Evolutionary conservation across 2,888 invertebrate genomes (phyloP).

Genomic region (Tipula vernalis): DNA sequence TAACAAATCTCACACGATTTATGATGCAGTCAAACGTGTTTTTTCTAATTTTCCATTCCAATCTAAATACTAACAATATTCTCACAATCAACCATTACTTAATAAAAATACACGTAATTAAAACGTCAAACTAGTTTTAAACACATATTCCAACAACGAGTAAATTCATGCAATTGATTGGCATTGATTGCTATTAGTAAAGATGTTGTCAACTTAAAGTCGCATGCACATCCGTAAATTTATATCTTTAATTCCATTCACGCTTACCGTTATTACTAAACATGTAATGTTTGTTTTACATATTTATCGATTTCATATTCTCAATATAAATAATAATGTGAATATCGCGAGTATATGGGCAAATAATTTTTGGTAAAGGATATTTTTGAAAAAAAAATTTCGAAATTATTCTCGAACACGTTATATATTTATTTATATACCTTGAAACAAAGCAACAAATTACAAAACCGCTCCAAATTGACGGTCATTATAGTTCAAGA

Average conservation of each 20-base stretch:
- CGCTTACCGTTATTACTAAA: not conserved
- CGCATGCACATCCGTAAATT: not conserved
- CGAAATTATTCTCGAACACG: not conserved
- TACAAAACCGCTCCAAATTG: not conserved
- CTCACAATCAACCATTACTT: not conserved
- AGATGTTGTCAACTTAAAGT: not conserved
- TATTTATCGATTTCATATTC: not conserved
- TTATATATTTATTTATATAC: not conserved
- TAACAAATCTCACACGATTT: not conserved
- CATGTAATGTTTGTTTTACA: not conserved
- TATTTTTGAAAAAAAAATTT: too few species aligned
- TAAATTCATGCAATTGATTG: not conserved
- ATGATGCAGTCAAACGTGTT: not conserved
- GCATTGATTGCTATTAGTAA: not conserved
- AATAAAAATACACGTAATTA: not conserved
- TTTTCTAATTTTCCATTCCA: not conserved
- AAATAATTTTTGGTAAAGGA: too few species aligned
- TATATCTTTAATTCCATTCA: not conserved
- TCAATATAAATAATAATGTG: not conserved
- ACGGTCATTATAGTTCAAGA: not conserved
- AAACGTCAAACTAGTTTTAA: not conserved
- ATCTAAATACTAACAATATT: not conserved
- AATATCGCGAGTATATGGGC: not conserved
- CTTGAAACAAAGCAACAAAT: not conserved
- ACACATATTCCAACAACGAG: not conserved